phyloP scores from a whole-genome alignment of 2,113 vertebrate genomes.

The Carassius carassius region DNA sequence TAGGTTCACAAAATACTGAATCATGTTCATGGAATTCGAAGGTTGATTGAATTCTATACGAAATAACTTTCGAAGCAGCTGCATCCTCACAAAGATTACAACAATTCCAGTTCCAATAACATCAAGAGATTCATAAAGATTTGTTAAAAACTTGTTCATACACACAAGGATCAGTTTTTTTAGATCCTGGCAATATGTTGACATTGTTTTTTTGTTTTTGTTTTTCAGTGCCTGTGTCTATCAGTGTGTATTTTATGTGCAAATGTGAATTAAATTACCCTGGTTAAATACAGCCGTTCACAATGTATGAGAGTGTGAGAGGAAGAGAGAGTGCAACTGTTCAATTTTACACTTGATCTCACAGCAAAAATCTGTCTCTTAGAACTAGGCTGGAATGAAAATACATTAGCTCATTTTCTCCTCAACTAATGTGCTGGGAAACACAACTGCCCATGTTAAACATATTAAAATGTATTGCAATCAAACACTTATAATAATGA shows the following conservation, averaged over 20 bases:
- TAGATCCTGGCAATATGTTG: background rate
- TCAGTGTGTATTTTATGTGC: background rate
- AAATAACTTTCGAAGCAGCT: background rate
- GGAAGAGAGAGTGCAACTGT: conserved; percentile 24
- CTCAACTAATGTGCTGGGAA: background rate
- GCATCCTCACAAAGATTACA: too few relatives aligned
- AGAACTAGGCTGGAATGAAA: background rate
- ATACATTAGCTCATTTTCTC: background rate
- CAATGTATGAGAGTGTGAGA: background rate
- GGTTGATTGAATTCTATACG: background rate
- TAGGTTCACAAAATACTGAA: background rate
- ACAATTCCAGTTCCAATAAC: background rate
- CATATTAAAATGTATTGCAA: background rate
- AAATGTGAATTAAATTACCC: background rate
- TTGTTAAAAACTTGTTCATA: background rate
- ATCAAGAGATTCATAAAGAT: background rate
- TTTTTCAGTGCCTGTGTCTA: background rate
- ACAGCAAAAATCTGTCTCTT: conserved; percentile 11
- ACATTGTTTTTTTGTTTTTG: background rate
- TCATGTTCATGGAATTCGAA: background rate
- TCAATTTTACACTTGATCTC: conserved; percentile 40
- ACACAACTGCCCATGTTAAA: background rate
- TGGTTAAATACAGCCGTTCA: background rate
- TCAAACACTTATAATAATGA: conserved; percentile 9
- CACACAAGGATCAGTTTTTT: background rate